phyloP scores from a whole-genome alignment of 2,888 invertebrate genomes.

The Myathropa florea region DNA sequence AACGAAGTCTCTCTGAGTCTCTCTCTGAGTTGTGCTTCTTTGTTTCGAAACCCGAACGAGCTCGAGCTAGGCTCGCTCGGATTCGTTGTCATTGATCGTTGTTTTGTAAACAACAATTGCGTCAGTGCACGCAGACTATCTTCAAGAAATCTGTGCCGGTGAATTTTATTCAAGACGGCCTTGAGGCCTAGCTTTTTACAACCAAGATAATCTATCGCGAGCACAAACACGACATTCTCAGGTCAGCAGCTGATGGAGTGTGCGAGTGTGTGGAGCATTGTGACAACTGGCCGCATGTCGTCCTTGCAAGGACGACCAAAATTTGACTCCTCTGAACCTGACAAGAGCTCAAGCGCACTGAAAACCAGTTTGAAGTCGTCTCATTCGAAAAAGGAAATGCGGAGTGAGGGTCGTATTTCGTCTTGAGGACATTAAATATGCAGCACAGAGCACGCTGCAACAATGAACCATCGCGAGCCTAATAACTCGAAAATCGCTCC shows the following conservation, averaged over 20 bases:
- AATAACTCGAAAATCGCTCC: slow-evolving; percentile 4
- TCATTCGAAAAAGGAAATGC: background rate
- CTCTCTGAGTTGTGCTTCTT: background rate
- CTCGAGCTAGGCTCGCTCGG: background rate
- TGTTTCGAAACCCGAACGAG: background rate
- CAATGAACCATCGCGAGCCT: background rate
- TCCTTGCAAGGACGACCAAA: background rate
- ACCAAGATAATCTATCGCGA: background rate
- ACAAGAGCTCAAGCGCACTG: too few species aligned
- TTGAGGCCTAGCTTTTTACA: background rate
- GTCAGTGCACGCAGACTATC: background rate
- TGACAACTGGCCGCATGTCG: background rate
- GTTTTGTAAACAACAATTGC: background rate
- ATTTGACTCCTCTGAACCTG: background rate
- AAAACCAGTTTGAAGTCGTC: background rate
- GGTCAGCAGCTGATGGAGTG: too few species aligned
- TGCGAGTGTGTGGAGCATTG: too few species aligned
- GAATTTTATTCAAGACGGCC: background rate
- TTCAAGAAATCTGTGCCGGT: background rate
- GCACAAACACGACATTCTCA: background rate
- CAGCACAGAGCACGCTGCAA: background rate
- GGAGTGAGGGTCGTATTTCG: background rate
- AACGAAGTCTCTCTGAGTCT: background rate
- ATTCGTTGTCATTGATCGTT: too few species aligned
- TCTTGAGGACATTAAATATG: background rate